Base-by-base conservation (phyloP, 2,113 vertebrate species). In the Apus apus region DNA sequence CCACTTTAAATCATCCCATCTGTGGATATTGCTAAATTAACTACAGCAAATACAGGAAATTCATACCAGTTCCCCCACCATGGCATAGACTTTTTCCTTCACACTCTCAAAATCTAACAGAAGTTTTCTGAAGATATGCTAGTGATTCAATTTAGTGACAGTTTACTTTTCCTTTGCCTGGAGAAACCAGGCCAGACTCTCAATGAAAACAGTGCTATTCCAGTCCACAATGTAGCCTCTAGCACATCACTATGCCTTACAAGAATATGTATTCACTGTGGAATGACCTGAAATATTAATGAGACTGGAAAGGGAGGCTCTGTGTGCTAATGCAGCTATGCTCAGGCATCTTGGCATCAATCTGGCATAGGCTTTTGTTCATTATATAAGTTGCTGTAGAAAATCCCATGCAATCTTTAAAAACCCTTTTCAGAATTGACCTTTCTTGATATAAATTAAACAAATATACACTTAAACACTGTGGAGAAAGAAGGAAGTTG, bases 211-310 rank as follows among this genome's bases (percentile, higher is more conserved):
- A 72, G 27, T 43, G 34, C 29, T 58, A 70, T 76, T 79, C 43
- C 38, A 83, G 51, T 43, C 26, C 48, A 85, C 25, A 40, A 26
- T 66, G 11, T 20, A 89, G 51, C 16, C 17, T 30, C 57, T 92
- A 48, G n/a, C 66, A 82, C 56, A 73, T 43, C 2, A 2, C 5
- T 65, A 0, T 26, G 15, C 56, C 68, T 91, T 26, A 53, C 22
- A 88, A 80, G 65, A 48, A 64, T 77, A 48, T 62, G 16, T 73
- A 50, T 77, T 77, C 29, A 27, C 32, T 90, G 51, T 85, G 51
- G 64, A 88, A 91, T 74, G 80, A 79, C 29, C 68, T 86, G 60
- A 93, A 93, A 64, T 84, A 86, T 74, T 93, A 89, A 91, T 87
- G 26, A 90, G 15, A 46, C 46, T 86, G 60, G 23, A 85, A 95